phyloP scores from a whole-genome alignment of 2,797 vertebrate genomes.

The Urocyon cinereoargenteus region DNA sequence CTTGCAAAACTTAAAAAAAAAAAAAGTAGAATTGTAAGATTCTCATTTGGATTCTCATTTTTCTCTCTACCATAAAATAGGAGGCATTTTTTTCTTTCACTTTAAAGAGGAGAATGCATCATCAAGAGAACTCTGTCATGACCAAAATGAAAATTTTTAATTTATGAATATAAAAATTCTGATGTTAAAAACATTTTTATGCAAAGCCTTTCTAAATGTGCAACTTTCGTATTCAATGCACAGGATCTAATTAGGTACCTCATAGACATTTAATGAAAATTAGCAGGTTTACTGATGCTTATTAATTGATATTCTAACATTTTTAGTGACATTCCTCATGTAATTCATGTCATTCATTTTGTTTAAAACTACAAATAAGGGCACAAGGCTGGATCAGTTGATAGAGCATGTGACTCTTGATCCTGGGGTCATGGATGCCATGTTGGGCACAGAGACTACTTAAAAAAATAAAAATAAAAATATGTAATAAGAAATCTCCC shows the following conservation, averaged over 20 bases:
- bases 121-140: not conserved
- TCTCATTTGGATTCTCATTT: conserved; percentile 7
- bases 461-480: not conserved
- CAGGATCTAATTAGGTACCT: not conserved
- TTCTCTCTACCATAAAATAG: not conserved
- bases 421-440: not conserved
- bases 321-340: not conserved
- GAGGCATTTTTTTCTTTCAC: not conserved
- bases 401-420: not conserved
- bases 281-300: not conserved
- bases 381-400: not conserved
- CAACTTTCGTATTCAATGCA: not conserved
- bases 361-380: not conserved
- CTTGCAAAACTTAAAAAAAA: not conserved
- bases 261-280: not conserved
- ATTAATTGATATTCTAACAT: conserved; percentile 3
- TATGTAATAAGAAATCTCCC: not conserved
- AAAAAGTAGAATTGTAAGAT: not conserved
- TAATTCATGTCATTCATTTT: not conserved
- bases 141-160: not conserved
- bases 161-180: not conserved
- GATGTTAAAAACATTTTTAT: not conserved
- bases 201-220: not conserved
- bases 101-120: not conserved
- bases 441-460: not conserved